Evolutionary conservation across 2,888 invertebrate genomes (phyloP), one percentile per base, ranked within the genome.

Genomic region (Marronus borbonicus): DNA sequence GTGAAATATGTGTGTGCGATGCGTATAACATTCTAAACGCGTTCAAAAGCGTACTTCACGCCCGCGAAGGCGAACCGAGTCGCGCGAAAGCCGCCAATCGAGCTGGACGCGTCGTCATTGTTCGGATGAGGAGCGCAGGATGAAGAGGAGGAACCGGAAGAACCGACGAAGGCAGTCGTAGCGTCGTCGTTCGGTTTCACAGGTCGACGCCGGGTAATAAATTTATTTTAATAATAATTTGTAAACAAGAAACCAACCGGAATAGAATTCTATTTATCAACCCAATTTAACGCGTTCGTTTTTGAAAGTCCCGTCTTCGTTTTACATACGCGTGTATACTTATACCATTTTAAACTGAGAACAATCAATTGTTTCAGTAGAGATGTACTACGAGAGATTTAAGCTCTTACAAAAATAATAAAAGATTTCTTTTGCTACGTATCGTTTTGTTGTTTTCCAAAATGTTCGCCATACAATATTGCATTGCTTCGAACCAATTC

Each of bases 181-280:
- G 31, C 31, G 31, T 31, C 31, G 31, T 31, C 31, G 14, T 31
- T 28, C 55, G 52, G 69, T 55, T 66, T 66, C 80, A 81, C 79
- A 81, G 81, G 79, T 80, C 81, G 81, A 74, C 50, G 50, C 20
- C 20, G 55, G 55, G 8, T 20, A 84, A 85, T 85, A 85, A 85
- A 86, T 86, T 83, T 84, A 85, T 86, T 86, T 86, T 85, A 86
- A 85, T 85, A 86, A 85, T 86, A 86, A 86, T 86, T 86, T 86
- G 86, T 86, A 86, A 86, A 86, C 86, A 86, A 85, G 84, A 84
- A 85, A 84, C 85, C 83, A 85, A 83, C 85, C 84, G 85, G 85
- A 86, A 86, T 86, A 85, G 86, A 85, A 85, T 81, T 82, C 84
- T 84, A 85, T 86, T 85, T 84, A 85, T 85, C 86, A 72, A 85